Evolutionary conservation across 2,888 invertebrate genomes (phyloP), one percentile per base, ranked within the genome.

Genomic region (Netelia virgata): DNA sequence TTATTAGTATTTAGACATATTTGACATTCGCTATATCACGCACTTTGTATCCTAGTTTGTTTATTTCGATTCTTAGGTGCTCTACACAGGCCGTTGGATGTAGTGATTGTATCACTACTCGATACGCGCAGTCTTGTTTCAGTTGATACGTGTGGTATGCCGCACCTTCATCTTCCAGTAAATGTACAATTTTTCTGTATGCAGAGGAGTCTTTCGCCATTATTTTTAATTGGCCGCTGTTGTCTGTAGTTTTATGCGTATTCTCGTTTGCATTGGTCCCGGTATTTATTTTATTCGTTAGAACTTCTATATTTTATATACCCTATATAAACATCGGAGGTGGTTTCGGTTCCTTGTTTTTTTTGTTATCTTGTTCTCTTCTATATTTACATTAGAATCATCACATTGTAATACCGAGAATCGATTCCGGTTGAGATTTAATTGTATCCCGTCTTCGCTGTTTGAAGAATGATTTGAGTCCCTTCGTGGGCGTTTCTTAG

Each of bases 21-120:
- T 23, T 23, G 23, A 23, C 23, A 23, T 87, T 87, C 9, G 68
- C 36, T 20, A 88, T 55, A 16, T 86, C 84, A 1, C 80, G 72
- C 11, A 87, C 83, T 76, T 82, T 55, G 76, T 83, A 83, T 1
- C 86, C 82, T 36, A 75, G 20, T 57, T 78, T 70, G 59, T 82
- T 43, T 0, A 88, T 57, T 43, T 78, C 80, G n/a, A 72, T 20
- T 69, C 86, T 82, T 14, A 88, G 43, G 23, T 79, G 69, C 57
- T 83, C 55, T 11, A 20, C 36, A 55, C 73, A 47, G 9, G 69
- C 77, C 0, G 76, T 70, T 11, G 61, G 64, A 47, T 75, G 72
- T 61, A 74, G 28, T 8, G 64, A 75, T 70, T 73, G 75, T 3
- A 81, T 66, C 1, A 73, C 84, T 1, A 82, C 82, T 73, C 77